phyloP scores from a whole-genome alignment of 2,113 vertebrate genomes.

The Onychostruthus taczanowskii region DNA sequence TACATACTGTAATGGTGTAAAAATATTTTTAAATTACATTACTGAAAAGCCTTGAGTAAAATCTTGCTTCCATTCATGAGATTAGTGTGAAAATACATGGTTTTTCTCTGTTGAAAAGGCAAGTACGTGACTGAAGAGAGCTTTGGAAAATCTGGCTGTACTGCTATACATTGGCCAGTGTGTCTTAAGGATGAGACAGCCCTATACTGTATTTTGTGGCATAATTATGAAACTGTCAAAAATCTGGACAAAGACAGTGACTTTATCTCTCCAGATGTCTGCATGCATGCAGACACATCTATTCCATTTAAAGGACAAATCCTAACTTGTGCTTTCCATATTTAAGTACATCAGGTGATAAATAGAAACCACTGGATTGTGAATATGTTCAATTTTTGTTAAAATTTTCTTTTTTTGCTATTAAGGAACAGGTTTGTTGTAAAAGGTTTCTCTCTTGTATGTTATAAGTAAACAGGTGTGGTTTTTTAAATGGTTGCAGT shows the following conservation, averaged over 20 bases:
- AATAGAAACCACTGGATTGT: neutral
- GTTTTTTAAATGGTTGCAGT: conserved; percentile 68
- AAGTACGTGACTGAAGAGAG: neutral
- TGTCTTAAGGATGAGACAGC: neutral
- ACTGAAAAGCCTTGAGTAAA: neutral
- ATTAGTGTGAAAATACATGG: neutral
- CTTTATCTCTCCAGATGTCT: neutral
- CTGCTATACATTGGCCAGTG: neutral
- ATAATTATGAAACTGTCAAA: neutral
- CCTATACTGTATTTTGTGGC: neutral
- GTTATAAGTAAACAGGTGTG: conserved; percentile 29
- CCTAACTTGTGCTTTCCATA: neutral
- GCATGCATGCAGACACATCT: neutral
- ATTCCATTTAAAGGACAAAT: neutral
- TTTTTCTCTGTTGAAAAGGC: neutral
- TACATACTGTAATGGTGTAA: neutral
- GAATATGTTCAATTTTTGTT: neutral
- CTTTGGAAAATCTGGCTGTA: neutral
- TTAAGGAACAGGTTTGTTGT: neutral
- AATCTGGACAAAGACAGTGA: neutral
- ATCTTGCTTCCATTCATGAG: neutral
- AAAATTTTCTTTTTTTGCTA: neutral
- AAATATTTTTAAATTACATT: neutral
- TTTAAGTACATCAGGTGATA: neutral
- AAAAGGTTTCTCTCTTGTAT: conserved; percentile 48